These are phyloP conservation scores for Drosophila setifemur DNA, from an alignment of 1,140 invertebrate genomes.

Conservation along the genomic window DNA sequence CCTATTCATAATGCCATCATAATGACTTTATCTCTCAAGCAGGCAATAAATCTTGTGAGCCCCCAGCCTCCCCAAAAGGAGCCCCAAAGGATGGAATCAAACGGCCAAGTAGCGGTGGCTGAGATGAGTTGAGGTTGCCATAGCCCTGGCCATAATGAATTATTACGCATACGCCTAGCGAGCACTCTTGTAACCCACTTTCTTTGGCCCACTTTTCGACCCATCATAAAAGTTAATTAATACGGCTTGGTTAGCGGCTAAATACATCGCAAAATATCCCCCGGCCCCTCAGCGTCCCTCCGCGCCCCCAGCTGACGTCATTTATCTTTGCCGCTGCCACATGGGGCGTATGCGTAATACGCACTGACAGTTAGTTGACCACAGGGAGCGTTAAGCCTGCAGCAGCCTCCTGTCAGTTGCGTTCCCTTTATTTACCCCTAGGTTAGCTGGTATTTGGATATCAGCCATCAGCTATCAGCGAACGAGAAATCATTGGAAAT, in stretches of 20 bases:
- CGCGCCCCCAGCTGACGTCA: constrained; percentile 48
- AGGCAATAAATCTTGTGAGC: constrained; percentile 71
- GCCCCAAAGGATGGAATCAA: constrained; percentile 43
- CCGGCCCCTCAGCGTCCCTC: too few species aligned
- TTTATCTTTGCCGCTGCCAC: constrained; percentile 29
- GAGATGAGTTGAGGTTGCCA: constrained; percentile 34
- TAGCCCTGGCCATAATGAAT: constrained; percentile 63
- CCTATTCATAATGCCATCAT: constrained; percentile 74
- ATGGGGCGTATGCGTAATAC: constrained; percentile 54
- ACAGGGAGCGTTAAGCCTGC: constrained; percentile 12
- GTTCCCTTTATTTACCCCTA: not conserved
- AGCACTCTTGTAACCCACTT: constrained; percentile 11
- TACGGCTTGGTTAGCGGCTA: constrained; percentile 71
- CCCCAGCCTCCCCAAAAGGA: too few species aligned
- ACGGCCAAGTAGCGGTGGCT: not conserved
- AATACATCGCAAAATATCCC: constrained; percentile 69
- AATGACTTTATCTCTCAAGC: constrained; percentile 78
- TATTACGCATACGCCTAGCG: constrained; percentile 63
- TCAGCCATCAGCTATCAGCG: constrained; percentile 54
- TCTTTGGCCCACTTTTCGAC: not conserved
- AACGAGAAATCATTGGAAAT: constrained; percentile 48
- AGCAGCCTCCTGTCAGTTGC: not conserved
- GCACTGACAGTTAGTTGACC: constrained; percentile 52
- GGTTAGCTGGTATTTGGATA: not conserved
- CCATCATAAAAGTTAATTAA: constrained; percentile 78